phyloP scores from a whole-genome alignment of 2,888 invertebrate species.

The Hipparchia sbordonii region DNA sequence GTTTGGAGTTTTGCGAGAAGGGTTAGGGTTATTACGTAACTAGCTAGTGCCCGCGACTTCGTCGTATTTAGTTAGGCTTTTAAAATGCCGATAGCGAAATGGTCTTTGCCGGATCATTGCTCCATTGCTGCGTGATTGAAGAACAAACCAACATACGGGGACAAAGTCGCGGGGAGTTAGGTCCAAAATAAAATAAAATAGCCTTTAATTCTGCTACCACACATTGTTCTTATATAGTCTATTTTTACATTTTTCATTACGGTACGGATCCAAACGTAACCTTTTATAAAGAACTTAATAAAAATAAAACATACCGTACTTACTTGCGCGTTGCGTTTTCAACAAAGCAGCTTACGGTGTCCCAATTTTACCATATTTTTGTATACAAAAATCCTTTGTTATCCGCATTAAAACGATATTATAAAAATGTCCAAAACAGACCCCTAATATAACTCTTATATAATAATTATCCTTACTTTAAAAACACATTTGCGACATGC shows the following conservation, averaged over 20 bases:
- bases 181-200: no score
- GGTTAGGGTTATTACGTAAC: neutral
- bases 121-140: no score
- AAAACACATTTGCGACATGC: neutral
- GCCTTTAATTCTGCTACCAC: no score
- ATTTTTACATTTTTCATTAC: neutral
- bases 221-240: no score
- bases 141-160: no score
- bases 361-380: neutral
- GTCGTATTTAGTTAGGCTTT: no score
- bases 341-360: neutral
- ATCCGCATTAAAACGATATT: neutral
- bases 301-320: neutral
- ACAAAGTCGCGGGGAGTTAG: no score
- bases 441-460: neutral
- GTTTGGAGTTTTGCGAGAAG: neutral
- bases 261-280: neutral
- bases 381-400: neutral
- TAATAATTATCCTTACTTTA: neutral
- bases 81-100: no score
- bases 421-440: neutral
- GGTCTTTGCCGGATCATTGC: no score
- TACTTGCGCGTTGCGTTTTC: neutral
- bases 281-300: neutral
- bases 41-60: neutral